Evolutionary conservation across 2,888 invertebrate species (phyloP), one percentile per base, ranked within the genome.

Genomic region (Drosophila tanythrix): DNA sequence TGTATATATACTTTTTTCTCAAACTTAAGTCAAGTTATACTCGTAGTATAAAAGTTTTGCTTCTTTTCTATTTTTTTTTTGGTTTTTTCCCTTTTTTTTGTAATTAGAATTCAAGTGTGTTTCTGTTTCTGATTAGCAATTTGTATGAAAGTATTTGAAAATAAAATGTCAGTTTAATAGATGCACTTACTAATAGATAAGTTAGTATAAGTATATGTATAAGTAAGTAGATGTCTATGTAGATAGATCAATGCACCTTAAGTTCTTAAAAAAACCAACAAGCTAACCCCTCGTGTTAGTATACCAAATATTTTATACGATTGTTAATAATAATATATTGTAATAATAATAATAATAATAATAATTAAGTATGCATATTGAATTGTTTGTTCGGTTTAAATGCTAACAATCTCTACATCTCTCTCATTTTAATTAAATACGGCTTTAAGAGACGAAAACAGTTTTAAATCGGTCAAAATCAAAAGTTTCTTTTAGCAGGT

Each of bases 371-470:
- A 69, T 68, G 65, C 70, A 66, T 65, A 60, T 70, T 63, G 38
- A 58, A 71, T 63, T 70, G 48, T 71, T 81, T 74, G 67, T 70
- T 81, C 46, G 52, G 72, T 79, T 88, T 88, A 82, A 87, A 81
- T 79, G 78, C 89, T 88, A 89, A 83, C 87, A 88, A 88, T 88
- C 89, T 89, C 87, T 88, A 88, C 87, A 63, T 88, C 87, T 88
- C 87, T 88, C 87, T 88, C 89, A 76, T 84, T 75, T 69, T 63
- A 59, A 50, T 61, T 46, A 69, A 61, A 61, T 60, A 53, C 58
- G 36, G 35, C 51, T 43, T 60, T 27, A 29, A 31, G n/a, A 55
- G 38, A 31, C 55, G 13, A 57, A 53, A 57, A 25, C 66, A 48
- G 63, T 51, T 43, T 7, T 1, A 51, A 25, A 52, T 48, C 63